Base-by-base conservation (phyloP, 2,888 invertebrate genomes). In the Drosophila yooni region DNA sequence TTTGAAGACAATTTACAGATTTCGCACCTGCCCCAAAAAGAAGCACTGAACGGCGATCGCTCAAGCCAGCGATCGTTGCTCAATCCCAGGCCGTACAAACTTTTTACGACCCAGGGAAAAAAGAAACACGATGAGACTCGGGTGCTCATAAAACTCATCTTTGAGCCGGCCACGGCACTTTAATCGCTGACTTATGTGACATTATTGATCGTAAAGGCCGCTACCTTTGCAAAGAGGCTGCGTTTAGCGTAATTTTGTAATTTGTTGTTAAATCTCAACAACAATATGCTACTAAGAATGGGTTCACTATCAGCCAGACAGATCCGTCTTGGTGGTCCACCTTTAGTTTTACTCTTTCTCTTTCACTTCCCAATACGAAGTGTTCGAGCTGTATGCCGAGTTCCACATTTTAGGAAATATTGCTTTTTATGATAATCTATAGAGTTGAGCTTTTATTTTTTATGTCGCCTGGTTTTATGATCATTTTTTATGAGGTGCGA, bases 101-200 rank as follows among this genome's bases (percentile, higher is more conserved):
- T 34, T 82, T 83, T 82, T 69, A 82, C 62, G 81, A 75, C 43
- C 65, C 70, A 27, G 48, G 34, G 33, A 68, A 52, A 48, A 29
- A 61, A 46, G 15, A 53, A 68, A 33, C 40, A 56, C n/a, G 18
- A 40, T 56, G 62, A 56, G 62, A 36, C 56, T 57, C 43, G 52
- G 59, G 25, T 51, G 38, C 52, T 66, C 78, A 56, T 71, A 82
- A 81, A 82, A 80, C 43, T 76, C 72, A 77, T 79, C 68, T 71
- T 66, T 81, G 70, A 57, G 56, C 56, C 60, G 81, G 62, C 69
- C 61, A 69, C 64, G 69, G 77, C 85, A 73, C 77, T 80, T 83
- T 89, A 89, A 84, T 89, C 85, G 74, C 38, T 88, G 80, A 87
- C 80, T 87, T 90, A 87, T 87, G 87, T 90, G 87, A 87, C 87